Evolutionary conservation across 1,140 invertebrate genomes (phyloP).

Genomic region (Latrodectus geometricus): DNA sequence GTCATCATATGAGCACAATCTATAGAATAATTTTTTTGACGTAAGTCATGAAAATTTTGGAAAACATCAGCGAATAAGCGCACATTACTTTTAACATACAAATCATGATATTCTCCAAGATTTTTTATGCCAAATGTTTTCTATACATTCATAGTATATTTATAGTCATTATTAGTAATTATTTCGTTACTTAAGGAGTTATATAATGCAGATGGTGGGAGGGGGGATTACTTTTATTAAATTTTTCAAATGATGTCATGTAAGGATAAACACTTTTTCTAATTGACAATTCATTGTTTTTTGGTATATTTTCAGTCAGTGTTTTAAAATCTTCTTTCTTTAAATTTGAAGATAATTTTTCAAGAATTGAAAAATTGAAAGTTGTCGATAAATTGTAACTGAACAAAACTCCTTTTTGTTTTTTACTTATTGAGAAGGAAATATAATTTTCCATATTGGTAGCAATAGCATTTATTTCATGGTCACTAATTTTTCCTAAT

Average conservation of each 20-base stretch:
- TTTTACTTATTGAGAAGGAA: not conserved
- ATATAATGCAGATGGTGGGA: not conserved
- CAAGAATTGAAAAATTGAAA: not conserved
- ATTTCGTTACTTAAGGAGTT: not conserved
- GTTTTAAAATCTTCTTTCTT: not conserved
- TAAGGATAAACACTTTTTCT: not conserved
- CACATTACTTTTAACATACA: not conserved
- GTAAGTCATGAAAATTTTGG: no score
- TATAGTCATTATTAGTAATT: not conserved
- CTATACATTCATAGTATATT: not conserved
- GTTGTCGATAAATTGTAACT: not conserved
- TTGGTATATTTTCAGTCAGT: not conserved
- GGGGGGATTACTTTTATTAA: not conserved
- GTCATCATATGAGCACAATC: no score
- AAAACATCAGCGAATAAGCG: no score
- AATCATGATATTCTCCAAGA: slow-evolving; percentile 7
- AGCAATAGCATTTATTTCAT: not conserved
- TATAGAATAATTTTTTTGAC: no score
- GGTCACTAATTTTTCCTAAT: not conserved
- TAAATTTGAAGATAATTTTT: not conserved
- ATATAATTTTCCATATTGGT: not conserved
- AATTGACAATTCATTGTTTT: not conserved
- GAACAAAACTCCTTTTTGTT: not conserved
- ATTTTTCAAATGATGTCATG: not conserved
- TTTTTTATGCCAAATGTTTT: not conserved